Evolutionary conservation across 2,113 vertebrate genomes (phyloP).

Genomic region (Himantopus leucocephalus): DNA sequence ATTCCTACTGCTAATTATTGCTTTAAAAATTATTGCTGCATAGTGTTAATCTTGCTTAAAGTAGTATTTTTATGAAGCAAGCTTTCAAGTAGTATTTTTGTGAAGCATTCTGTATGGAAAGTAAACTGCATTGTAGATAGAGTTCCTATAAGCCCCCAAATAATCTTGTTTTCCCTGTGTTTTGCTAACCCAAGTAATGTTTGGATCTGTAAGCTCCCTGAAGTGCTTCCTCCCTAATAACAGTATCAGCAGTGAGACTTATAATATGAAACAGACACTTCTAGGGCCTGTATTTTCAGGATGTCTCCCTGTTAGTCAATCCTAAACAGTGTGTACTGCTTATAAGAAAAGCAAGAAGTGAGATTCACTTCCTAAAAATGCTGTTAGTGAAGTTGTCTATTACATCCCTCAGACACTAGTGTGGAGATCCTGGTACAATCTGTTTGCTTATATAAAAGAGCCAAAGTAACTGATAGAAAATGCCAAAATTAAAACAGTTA

Average conservation of each 20-base stretch:
- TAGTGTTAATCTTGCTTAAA: not conserved
- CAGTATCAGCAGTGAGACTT: not conserved
- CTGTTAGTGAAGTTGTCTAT: not conserved
- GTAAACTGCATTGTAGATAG: not conserved
- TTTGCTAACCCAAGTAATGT: not conserved
- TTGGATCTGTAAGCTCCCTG: not conserved
- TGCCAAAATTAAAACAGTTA: not conserved
- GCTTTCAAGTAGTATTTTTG: not conserved
- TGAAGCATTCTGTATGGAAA: not conserved
- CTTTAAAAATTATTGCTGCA: not conserved
- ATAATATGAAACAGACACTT: not conserved
- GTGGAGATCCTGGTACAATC: not conserved
- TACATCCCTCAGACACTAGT: not conserved
- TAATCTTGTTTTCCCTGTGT: not conserved
- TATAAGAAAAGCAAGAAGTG: not conserved
- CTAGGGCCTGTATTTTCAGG: not conserved
- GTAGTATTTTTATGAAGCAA: not conserved
- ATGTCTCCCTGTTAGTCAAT: not conserved
- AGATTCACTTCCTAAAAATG: not conserved
- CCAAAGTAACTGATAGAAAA: not conserved
- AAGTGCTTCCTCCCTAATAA: not conserved
- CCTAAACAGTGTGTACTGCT: not conserved
- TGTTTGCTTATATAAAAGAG: not conserved
- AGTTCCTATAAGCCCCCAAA: not conserved
- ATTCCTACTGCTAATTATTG: not conserved